Evolutionary conservation across 2,888 invertebrate genomes (phyloP), one percentile per base, ranked within the genome.

Genomic region (Eupeodes latifasciatus): DNA sequence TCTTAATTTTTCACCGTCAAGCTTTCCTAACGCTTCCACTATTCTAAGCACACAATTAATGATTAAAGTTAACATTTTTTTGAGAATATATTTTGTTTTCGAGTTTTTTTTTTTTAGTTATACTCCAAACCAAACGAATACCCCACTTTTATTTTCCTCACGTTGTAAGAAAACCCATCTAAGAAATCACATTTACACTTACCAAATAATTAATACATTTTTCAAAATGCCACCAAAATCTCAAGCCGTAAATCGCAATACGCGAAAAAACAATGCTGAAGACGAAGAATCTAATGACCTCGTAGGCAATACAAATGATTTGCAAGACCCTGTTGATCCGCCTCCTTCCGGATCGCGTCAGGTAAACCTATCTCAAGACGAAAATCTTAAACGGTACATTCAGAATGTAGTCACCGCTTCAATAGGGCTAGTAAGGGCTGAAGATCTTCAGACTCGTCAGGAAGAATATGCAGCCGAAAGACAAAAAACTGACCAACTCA

Each of bases 391-490:
- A 2, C 5, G 47, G 0, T 64, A 47, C 4, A 64, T 62, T 16
- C 62, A 62, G 11, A 62, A 62, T 40, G 16, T 62, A 16, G 40
- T 62, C 5, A 62, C 40, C 1, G 64, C 64, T 2, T 4, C 64
- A 0, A 19, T 64, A 47, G 64, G 64, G 5, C 12, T 64, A 12
- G 12, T 0, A 47, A 64, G 66, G 27, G 66, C 49, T 7, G 66
- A 66, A 27, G 66, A 49, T 49, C 27, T 66, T 14, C 3, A 67
- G 6, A 51, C 10, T 0, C 67, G 67, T 5, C n/a, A n/a, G 0
- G 49, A 1, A n/a, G 67, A 67, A n/a, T 51, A 67, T 36, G 51
- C 51, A 34, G 49, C 67, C 10, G 67, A 67, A 51, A 67, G 67
- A 6, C 2, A 1, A 27, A 9, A 27, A 10, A 14, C 9, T 7